phyloP scores from a whole-genome alignment of 1,140 invertebrate species.

The Theocolax elegans region DNA sequence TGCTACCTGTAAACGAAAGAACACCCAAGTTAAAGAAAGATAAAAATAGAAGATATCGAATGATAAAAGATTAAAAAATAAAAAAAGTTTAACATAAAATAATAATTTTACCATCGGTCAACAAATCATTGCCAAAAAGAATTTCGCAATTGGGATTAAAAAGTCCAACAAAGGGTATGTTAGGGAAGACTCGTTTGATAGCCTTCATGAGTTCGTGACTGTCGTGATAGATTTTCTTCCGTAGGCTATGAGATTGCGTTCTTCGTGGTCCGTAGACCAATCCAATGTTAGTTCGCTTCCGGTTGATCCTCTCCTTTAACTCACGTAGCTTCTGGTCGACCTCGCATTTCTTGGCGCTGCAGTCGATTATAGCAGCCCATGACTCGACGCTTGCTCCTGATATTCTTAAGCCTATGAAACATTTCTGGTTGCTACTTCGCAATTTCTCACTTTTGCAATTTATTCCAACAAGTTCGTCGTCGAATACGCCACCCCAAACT shows the following conservation, averaged over 20 bases:
- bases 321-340: neutral
- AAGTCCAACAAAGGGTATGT: neutral
- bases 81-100: too few species aligned
- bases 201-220: constrained; percentile 8
- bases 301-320: neutral
- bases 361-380: neutral
- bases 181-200: neutral
- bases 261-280: neutral
- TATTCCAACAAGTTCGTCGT: neutral
- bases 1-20: neutral
- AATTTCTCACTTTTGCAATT: neutral
- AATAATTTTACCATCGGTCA: too few species aligned
- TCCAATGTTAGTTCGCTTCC: neutral
- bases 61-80: too few species aligned
- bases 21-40: too few species aligned
- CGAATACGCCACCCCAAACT: neutral
- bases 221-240: neutral
- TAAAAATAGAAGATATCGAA: too few species aligned
- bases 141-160: neutral
- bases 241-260: neutral
- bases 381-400: neutral
- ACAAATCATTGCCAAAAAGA: too few species aligned
- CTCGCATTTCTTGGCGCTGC: neutral
- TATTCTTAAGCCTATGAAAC: neutral
- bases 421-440: neutral